Conservation (phyloP, 1,140 invertebrate genomes). For the Drosophila insularis region DNA sequence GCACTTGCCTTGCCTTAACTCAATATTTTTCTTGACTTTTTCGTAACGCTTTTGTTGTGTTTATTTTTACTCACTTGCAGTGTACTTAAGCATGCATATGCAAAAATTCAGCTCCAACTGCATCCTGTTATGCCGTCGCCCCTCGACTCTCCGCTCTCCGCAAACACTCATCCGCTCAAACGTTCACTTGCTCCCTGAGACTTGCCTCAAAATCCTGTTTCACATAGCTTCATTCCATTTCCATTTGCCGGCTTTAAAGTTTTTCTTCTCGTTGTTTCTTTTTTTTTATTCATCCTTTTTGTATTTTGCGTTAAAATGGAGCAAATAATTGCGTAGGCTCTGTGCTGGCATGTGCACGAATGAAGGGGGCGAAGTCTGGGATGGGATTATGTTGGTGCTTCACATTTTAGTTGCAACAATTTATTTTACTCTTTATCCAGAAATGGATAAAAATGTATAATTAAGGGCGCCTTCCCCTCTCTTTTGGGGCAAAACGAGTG, state of each 20-base stretch:
- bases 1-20: conserved; percentile 33
- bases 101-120: conserved; percentile 8
- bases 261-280: conserved; percentile 3
- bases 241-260: conserved; percentile 13
- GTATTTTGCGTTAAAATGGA: conserved; percentile 2
- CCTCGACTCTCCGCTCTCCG: not conserved
- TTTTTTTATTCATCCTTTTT: not conserved
- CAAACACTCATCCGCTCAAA: not conserved
- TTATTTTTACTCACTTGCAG: conserved; percentile 15
- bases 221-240: not conserved
- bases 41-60: conserved; percentile 38
- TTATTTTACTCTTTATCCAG: not conserved
- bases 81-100: conserved; percentile 53
- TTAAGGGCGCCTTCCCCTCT: not conserved
- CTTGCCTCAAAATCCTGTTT: not conserved
- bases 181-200: not conserved
- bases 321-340: conserved; percentile 5
- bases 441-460: not conserved
- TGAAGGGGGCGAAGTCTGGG: not conserved
- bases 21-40: conserved; percentile 49
- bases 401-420: conserved; percentile 5
- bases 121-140: not conserved
- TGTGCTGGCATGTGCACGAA: not conserved
- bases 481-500: no score
- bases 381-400: not conserved